Conservation (phyloP, 2,888 invertebrate genomes). For the Standfussiana lucernea region DNA sequence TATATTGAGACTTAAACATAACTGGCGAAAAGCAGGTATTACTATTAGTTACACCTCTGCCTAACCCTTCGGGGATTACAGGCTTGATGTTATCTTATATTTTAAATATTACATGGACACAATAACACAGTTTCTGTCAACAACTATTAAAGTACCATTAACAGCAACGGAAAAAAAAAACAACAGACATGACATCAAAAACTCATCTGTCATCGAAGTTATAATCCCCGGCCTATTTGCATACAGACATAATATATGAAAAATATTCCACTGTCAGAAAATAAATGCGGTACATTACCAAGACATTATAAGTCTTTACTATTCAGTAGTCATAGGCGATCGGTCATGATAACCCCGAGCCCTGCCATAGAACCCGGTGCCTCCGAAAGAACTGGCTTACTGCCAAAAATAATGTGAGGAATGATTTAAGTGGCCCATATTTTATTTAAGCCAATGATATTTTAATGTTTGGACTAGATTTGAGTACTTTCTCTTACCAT, state of each 20-base stretch:
- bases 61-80: background rate
- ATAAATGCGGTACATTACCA: slow-evolving; percentile 12
- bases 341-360: slow-evolving; percentile 46
- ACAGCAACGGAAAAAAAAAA: background rate
- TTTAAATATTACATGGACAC: background rate
- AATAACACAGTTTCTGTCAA: background rate
- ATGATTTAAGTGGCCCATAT: slow-evolving; percentile 47
- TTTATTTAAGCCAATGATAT: slow-evolving; percentile 40
- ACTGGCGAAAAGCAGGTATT: background rate
- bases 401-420: slow-evolving; percentile 41
- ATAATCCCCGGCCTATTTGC: slow-evolving; percentile 2
- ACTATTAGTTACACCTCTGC: background rate
- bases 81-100: background rate
- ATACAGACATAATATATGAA: background rate
- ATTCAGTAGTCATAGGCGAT: slow-evolving; percentile 49
- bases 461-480: slow-evolving; percentile 7
- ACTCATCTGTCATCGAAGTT: slow-evolving; percentile 37
- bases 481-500: background rate
- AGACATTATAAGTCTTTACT: slow-evolving; percentile 36
- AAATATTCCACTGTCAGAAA: slow-evolving; percentile 22
- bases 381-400: slow-evolving; percentile 42
- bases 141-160: background rate
- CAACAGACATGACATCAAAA: slow-evolving; percentile 39
- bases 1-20: background rate
- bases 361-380: background rate